Conservation (phyloP, 2,888 invertebrate genomes). For the Drosophila fungiperda region DNA sequence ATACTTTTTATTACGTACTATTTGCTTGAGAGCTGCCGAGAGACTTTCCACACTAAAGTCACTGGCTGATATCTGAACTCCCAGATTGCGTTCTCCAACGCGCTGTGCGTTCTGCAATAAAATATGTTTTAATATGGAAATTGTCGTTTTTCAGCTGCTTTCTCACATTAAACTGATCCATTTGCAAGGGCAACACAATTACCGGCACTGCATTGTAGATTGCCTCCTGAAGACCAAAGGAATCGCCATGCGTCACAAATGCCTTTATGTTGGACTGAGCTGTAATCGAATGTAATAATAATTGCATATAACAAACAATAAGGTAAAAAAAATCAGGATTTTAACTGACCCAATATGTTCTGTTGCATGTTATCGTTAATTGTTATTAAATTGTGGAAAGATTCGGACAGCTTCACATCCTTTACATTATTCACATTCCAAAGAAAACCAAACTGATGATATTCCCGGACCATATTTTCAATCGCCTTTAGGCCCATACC, state of each 20-base stretch:
- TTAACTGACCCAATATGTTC: constrained; percentile 68
- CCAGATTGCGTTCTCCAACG: constrained; percentile 52
- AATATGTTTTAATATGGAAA: background rate
- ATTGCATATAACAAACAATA: background rate
- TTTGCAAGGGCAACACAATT: constrained; percentile 75
- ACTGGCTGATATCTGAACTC: constrained; percentile 32
- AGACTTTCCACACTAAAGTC: constrained; percentile 24
- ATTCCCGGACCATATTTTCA: constrained; percentile 66
- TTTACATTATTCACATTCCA: constrained; percentile 81
- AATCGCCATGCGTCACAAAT: constrained; percentile 80
- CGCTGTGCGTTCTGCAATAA: constrained; percentile 62
- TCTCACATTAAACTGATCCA: constrained; percentile 78
- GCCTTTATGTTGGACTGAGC: constrained; percentile 72
- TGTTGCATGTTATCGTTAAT: constrained; percentile 58
- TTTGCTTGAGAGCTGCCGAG: constrained; percentile 17
- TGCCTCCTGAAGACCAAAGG: constrained; percentile 79
- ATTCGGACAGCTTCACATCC: background rate
- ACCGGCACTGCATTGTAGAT: constrained; percentile 79
- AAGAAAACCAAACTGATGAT: constrained; percentile 81
- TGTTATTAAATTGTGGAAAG: constrained; percentile 63
- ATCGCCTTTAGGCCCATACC: constrained; percentile 54
- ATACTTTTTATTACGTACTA: constrained; percentile 30
- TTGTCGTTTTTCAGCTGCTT: background rate
- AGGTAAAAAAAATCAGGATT: accelerated
- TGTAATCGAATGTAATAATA: constrained; percentile 7